A percentile compares a stretch with the other conserved stretches of the same genome.
phyloP scores from a whole-genome alignment of 2,797 vertebrate species.

The Antrozous pallidus region DNA sequence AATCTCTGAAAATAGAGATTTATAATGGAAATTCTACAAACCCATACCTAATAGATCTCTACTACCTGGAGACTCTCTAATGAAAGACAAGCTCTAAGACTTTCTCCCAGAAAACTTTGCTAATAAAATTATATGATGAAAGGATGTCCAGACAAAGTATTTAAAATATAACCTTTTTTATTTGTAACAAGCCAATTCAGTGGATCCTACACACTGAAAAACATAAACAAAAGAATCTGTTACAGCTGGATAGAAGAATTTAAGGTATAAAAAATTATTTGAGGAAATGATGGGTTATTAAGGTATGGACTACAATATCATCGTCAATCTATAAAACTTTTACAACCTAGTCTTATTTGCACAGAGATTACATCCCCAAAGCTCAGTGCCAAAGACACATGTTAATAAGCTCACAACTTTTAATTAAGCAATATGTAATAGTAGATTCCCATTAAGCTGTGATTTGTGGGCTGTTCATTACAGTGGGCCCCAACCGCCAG shows the following conservation, averaged over 20 bases:
- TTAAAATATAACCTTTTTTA: neutral
- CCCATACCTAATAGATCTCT: slow-evolving; percentile 62
- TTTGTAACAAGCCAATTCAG: neutral
- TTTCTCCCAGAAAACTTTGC: slow-evolving; percentile 57
- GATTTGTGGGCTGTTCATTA: slow-evolving; percentile 99
- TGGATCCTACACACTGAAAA: neutral
- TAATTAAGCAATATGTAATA: slow-evolving; percentile 99
- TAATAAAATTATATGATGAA: slow-evolving; percentile 54
- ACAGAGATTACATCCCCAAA: slow-evolving; percentile 89
- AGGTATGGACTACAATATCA: slow-evolving; percentile 93
- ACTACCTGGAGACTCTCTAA: slow-evolving; percentile 65
- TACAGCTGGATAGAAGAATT: slow-evolving; percentile 61
- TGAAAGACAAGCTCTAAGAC: slow-evolving; percentile 51
- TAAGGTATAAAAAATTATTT: slow-evolving; percentile 88
- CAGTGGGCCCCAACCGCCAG: slow-evolving; percentile 91
- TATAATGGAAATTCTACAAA: slow-evolving; percentile 80
- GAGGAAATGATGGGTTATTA: slow-evolving; percentile 94
- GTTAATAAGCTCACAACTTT: slow-evolving; percentile 99
- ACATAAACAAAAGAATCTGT: slow-evolving; percentile 63
- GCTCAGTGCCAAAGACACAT: slow-evolving; percentile 95
- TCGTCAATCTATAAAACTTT: slow-evolving; percentile 98
- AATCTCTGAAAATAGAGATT: slow-evolving; percentile 77
- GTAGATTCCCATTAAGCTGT: slow-evolving; percentile 98
- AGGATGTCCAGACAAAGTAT: slow-evolving; percentile 35
- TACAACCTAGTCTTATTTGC: slow-evolving; percentile 92